Evolutionary conservation across 2,888 invertebrate genomes (phyloP), one percentile per base, ranked within the genome.

Genomic region (Drosophila helvetica): DNA sequence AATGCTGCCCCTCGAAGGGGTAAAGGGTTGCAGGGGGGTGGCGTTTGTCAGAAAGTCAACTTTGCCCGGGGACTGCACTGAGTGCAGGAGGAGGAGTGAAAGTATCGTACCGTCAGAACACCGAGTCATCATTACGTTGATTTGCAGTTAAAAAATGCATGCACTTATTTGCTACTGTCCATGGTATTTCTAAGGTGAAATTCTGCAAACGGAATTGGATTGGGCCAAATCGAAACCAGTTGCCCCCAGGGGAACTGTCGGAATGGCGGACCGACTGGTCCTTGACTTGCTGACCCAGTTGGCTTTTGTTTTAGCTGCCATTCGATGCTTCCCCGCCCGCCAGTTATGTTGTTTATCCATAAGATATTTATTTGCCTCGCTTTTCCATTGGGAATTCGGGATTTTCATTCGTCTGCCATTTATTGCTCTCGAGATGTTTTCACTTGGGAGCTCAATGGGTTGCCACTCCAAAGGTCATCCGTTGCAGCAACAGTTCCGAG

Each of bases 271-370:
- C 60, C 69, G 73, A 33, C 55, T 75, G 66, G 88, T 88, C 85
- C 85, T 87, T 88, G 85, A 87, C 87, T 85, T 59, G 85, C 89
- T 85, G 87, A 85, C 85, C 87, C 75, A 88, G 63, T 88, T 85
- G 87, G 74, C 62, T 80, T 79, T 85, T 81, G 82, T 80, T 75
- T 78, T 62, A 54, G 71, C 62, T 59, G 6, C 30, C 2, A 10
- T 30, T 10, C 30, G 3, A 3, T 33, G 33, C 33, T 38, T 1
- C 15, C 38, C 38, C 1, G 2, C 6, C 7, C 7, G 1, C 60
- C 46, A 55, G 5, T 5, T 22, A 69, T 88, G 15, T 38, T 88
- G 78, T 72, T 85, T 81, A 79, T 63, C 79, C 86, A 66, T 75
- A 57, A 76, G 69, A 77, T 82, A 87, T 87, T 82, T 83, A 86